Evolutionary conservation across 2,113 vertebrate species (phyloP).

Genomic region (Campylomormyrus numenius): DNA sequence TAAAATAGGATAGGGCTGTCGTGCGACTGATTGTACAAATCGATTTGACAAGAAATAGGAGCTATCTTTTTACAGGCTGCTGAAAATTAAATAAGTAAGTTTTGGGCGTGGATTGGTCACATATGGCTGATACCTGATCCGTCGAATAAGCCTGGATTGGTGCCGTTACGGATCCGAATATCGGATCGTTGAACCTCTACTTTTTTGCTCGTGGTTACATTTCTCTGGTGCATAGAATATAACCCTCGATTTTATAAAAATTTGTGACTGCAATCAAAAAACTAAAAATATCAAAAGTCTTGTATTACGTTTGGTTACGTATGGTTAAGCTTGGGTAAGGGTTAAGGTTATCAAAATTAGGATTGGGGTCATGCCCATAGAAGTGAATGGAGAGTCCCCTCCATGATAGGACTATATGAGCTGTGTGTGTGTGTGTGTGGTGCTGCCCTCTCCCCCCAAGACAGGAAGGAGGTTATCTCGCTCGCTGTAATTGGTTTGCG

Average conservation of each 20-base stretch:
- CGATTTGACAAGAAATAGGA: too few species aligned
- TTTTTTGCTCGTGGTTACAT: neutral
- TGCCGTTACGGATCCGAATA: too few species aligned
- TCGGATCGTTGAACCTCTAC: too few species aligned
- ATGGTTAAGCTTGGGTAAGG: neutral
- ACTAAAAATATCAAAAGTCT: neutral
- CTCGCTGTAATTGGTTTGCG: constrained; percentile 61
- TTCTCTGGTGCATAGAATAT: neutral
- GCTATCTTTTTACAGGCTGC: too few species aligned
- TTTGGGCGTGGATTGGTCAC: too few species aligned
- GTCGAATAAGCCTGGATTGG: too few species aligned
- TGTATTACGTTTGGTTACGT: neutral
- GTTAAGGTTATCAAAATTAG: neutral
- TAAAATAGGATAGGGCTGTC: too few species aligned
- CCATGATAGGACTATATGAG: neutral
- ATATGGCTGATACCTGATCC: too few species aligned
- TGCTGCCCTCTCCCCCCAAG: constrained; percentile 40
- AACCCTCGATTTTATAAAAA: neutral
- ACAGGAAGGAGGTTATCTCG: constrained; percentile 51
- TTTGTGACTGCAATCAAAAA: neutral
- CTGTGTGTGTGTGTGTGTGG: neutral
- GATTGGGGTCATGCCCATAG: neutral
- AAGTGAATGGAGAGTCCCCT: neutral
- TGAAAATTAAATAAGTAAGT: too few species aligned
- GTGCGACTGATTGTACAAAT: too few species aligned